Evolutionary conservation across 2,888 invertebrate genomes (phyloP), one percentile per base, ranked within the genome.

Genomic region (Epistrophe grossulariae): DNA sequence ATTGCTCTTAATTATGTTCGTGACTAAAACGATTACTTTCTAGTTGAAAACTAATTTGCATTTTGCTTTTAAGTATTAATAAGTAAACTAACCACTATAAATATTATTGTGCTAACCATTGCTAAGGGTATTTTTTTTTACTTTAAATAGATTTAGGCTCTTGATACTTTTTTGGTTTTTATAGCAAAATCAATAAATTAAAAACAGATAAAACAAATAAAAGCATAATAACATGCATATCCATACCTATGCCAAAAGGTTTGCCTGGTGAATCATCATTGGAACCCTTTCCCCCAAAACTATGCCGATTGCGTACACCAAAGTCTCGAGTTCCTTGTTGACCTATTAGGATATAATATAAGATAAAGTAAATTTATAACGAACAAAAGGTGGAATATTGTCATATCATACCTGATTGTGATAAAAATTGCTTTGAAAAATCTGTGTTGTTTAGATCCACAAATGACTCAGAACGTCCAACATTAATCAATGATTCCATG

Each of bases 201-300:
- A 66, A n/a, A 66, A 66, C 19, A 35, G 50, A 50, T 35, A 48
- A 17, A 50, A 68, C 19, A 45, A 72, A 66, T 48, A 43, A 77
- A 48, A 17, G 17, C 11, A 40, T 28, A 40, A 68, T 48, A 79
- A 73, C 88, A 84, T 79, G 79, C 79, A 76, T 57, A 52, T 89
- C 93, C 96, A 94, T 94, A 97, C 97, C 97, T 90, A 97, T 95
- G 93, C 97, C 97, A 92, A 97, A 97, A 5, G 97, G 96, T 93
- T 97, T 97, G 70, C 96, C 94, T 0, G 93, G 91, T 24, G 94
- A 94, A 80, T 94, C 94, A 82, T 94, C 94, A 76, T 91, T 91
- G 79, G 93, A 92, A 6, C 94, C 93, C 89, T 95, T 95, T 89
- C 94, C 94, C 0, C 94, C 94, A 92, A 94, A 95, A 74, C 95